Evolutionary conservation across 2,888 invertebrate species (phyloP), one percentile per base, ranked within the genome.

Genomic region (Mesorhabditis spiculigera): DNA sequence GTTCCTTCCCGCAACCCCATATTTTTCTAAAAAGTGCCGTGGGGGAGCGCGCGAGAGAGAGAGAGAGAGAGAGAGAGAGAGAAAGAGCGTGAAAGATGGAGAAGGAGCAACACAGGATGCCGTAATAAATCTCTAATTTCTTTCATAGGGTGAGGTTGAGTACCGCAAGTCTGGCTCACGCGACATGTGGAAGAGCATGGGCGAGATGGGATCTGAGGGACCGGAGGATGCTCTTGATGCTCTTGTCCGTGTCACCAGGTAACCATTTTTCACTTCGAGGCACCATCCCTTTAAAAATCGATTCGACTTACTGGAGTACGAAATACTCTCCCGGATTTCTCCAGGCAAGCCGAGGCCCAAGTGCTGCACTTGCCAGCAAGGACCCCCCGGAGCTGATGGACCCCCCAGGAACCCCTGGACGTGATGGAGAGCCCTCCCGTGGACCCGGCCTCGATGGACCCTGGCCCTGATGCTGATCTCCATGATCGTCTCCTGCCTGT

Each of bases 161-260:
- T 84, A 82, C 75, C 85, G 84, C 77, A 82, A 81, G 70, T 79
- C 80, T 16, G 78, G 85, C 4, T 79, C 81, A 4, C 78, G 82
- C 5, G 85, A 85, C 73, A 84, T 85, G 83, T 85, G 85, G 85
- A 69, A 76, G 5, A 82, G 84, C 73, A 85, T 85, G 85, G 78
- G 84, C 13, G 83, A 82, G 65, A 78, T 83, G 68, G 79, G 79
- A 8, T 81, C 84, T 16, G 79, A 79, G 66, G 78, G 76, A 45
- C 71, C 74, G 64, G 78, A 79, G 45, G 70, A 70, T 61, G n/a
- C 3, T 58, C n/a, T 28, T 28, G 28, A 28, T 3, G 28, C 3
- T 28, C 28, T 28, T 28, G 28, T 28, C 28, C 28, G 28, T 28
- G 28, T 28, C 28, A 28, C 28, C 28, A 28, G 28, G 28, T 28